These are phyloP conservation scores for Lanius collurio DNA, from an alignment of 2,113 vertebrate species.

Conservation along the genomic window DNA sequence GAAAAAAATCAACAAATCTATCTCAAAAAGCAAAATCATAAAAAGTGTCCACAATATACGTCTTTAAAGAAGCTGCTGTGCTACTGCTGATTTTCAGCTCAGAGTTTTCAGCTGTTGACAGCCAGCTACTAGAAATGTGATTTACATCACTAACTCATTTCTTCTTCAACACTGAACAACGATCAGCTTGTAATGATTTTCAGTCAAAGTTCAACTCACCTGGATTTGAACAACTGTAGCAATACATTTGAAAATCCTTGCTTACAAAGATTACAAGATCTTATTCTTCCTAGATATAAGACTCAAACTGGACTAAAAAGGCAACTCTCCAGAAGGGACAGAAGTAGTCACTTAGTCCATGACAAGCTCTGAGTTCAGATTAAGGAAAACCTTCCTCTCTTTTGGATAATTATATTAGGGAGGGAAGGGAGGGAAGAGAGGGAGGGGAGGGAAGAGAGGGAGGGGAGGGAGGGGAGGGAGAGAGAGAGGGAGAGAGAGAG, in stretches of 20 bases:
- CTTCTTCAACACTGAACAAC: background rate
- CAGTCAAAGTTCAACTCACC: background rate
- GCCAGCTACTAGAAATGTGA: background rate
- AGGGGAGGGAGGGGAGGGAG: too few species aligned
- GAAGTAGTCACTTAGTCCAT: background rate
- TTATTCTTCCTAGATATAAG: background rate
- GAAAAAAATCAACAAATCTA: background rate
- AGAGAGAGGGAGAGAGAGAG: too few species aligned
- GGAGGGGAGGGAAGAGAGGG: too few species aligned
- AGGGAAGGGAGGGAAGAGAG: too few species aligned
- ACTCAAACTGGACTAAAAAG: background rate
- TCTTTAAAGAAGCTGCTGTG: background rate
- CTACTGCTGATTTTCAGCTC: background rate
- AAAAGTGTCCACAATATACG: background rate
- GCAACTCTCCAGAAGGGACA: background rate
- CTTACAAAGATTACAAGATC: background rate
- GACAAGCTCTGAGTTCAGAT: background rate
- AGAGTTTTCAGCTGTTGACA: background rate
- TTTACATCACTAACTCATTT: background rate
- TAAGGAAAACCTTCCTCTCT: background rate
- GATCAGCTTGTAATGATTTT: background rate
- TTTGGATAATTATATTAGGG: background rate
- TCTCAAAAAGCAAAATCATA: background rate
- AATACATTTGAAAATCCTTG: background rate
- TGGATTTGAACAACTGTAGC: background rate